Evolutionary conservation across 2,888 invertebrate genomes (phyloP), one percentile per base, ranked within the genome.

Genomic region (Microplitis deprimator): DNA sequence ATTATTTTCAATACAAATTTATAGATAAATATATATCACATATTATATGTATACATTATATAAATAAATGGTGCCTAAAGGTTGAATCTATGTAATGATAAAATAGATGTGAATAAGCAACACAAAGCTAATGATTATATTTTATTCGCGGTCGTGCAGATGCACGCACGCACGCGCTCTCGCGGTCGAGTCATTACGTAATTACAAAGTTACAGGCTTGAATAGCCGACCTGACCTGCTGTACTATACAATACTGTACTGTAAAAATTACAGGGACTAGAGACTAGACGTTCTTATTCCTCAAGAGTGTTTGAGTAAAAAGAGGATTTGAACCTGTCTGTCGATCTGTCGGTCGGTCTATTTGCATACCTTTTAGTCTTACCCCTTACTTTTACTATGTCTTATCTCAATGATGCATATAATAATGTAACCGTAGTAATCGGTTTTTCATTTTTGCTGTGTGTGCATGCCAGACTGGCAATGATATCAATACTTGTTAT

Each of bases 191-290:
- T 86, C 87, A 88, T 88, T 88, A 88, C 87, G 84, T 88, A 86
- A 88, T 88, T 88, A 88, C 85, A 78, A 83, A 85, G 87, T 88
- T 88, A 87, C 87, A 88, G 85, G 87, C 83, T 87, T 83, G 85
- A 85, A 84, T 87, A 83, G 86, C 81, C 84, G 87, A 86, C 84
- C 50, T 50, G 50, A 29, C 29, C 29, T 29, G 29, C 29, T 50
- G 13, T 50, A 50, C 50, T 50, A 13, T 50, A 50, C 13, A 50
- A 50, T 50, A 50, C 50, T 50, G 84, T 85, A 77, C 29, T 29
- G 29, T 85, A 87, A 85, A 88, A 88, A 88, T 88, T 88, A 87
- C 85, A 88, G 87, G 87, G 84, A 77, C 79, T 79, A 81, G 79
- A 80, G 84, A 77, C 79, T 79, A 81, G 79, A 80, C 78, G 83